phyloP scores from a whole-genome alignment of 2,888 invertebrate genomes.

The Linnaemya tessellans region DNA sequence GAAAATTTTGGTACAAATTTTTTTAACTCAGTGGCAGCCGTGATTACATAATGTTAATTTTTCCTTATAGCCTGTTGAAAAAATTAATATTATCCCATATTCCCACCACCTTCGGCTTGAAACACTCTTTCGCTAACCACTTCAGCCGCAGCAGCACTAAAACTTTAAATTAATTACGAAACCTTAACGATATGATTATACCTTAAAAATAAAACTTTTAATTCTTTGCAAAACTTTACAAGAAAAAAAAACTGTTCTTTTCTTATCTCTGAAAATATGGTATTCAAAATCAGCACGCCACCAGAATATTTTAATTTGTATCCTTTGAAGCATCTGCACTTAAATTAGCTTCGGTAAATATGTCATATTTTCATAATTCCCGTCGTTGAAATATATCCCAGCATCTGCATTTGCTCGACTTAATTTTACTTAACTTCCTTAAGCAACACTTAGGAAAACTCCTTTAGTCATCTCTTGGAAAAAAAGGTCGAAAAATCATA shows the following conservation, averaged over 20 bases:
- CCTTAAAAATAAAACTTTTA: constrained; percentile 3
- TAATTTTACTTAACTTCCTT: constrained; percentile 65
- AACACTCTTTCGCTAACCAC: no score
- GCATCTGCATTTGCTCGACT: constrained; percentile 54
- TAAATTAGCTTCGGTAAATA: constrained; percentile 46
- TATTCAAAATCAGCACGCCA: background rate
- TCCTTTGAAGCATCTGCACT: constrained; percentile 19
- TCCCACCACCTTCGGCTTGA: no score
- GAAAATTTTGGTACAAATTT: no score
- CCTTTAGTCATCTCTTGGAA: constrained; percentile 27
- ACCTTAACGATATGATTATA: background rate
- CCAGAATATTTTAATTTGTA: constrained; percentile 48
- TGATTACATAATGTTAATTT: no score
- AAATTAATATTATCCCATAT: no score
- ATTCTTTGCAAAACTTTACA: background rate
- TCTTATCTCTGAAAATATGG: background rate
- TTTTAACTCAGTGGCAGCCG: no score
- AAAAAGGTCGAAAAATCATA: constrained; percentile 25
- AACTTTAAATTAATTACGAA: background rate
- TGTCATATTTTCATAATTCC: constrained; percentile 47
- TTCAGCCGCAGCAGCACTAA: no score
- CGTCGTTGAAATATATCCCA: background rate
- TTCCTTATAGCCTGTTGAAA: no score
- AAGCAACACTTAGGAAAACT: constrained; percentile 60
- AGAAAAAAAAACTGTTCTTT: background rate